Evolutionary conservation across 2,797 vertebrate genomes (phyloP), one percentile per base, ranked within the genome.

Genomic region (Cynopterus sphinx): DNA sequence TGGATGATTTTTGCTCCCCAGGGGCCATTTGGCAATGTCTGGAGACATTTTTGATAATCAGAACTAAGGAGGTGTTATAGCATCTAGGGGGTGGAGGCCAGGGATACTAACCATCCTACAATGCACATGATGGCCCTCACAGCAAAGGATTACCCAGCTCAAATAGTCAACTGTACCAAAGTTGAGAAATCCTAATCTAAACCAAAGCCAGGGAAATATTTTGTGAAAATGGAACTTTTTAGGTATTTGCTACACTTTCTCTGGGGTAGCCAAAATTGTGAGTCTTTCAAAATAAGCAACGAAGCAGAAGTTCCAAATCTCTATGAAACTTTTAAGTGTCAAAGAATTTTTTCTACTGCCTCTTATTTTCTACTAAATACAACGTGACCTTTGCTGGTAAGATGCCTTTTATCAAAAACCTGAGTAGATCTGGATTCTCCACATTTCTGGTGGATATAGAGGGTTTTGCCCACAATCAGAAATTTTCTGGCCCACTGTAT

Each of bases 271-370:
- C 59, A 94, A 87, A 36, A 41, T 77, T 63, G 67, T 87, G 31
- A 92, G 61, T 84, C 85, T 95, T 95, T 86, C 49, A 71, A 91
- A 86, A 67, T 55, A 87, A 87, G 31, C 39, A 88, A 73, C 71
- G 57, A 53, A 22, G 55, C 31, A 67, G 5, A 93, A 79, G 28
- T 74, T 59, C 10, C 68, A 79, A 97, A 93, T 46, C 83, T 91
- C 70, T 78, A 79, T 39, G n/a, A 91, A 88, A 85, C 21, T 43
- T 78, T 36, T 67, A 73, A 53, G 53, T 95, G 17, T 74, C 53
- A 77, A 53, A 90, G 13, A 55, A 8, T 13, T 89, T 94, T 71
- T 31, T 68, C n/a, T 71, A 93, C 22, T 70, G 53, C 22, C 81
- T 91, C 39, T 73, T 33, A 89, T 89, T 70, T 70, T 55, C 67